phyloP scores from a whole-genome alignment of 1,140 invertebrate genomes.

The Adelges cooleyi region DNA sequence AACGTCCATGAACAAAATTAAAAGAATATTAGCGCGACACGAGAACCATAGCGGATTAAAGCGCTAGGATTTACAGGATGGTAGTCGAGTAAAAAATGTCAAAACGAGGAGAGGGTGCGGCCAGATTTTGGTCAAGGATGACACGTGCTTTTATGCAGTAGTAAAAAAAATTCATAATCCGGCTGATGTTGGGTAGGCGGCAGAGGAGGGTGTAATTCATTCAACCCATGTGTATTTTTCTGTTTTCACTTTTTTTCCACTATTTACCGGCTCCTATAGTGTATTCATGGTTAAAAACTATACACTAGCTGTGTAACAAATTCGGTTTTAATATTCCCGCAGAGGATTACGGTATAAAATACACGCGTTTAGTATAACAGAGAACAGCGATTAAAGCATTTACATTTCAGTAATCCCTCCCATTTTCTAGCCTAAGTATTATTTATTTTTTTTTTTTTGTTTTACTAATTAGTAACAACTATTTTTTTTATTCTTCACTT shows the following conservation, averaged over 20 bases:
- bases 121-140: neutral
- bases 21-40: neutral
- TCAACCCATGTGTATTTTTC: neutral
- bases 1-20: neutral
- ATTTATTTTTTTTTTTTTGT: neutral
- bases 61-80: neutral
- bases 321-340: constrained; percentile 19
- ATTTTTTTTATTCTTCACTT: too few relatives aligned
- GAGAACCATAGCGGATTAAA: neutral
- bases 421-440: neutral
- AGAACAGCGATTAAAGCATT: constrained; percentile 7
- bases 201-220: neutral
- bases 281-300: too few relatives aligned
- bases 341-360: constrained; percentile 21
- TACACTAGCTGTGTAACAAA: neutral
- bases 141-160: constrained; percentile 10
- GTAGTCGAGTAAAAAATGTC: neutral
- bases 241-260: neutral
- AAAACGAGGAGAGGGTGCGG: neutral
- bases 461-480: neutral
- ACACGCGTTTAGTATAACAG: constrained; percentile 6
- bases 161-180: constrained; percentile 18
- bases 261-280: neutral
- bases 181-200: too few relatives aligned
- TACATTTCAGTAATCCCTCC: neutral